Percentiles rank a stretch among this genome's conserved stretches.
These are phyloP conservation scores for Discoglossus pictus DNA, from an alignment of 2,797 vertebrate species.

Conservation along the genomic window DNA sequence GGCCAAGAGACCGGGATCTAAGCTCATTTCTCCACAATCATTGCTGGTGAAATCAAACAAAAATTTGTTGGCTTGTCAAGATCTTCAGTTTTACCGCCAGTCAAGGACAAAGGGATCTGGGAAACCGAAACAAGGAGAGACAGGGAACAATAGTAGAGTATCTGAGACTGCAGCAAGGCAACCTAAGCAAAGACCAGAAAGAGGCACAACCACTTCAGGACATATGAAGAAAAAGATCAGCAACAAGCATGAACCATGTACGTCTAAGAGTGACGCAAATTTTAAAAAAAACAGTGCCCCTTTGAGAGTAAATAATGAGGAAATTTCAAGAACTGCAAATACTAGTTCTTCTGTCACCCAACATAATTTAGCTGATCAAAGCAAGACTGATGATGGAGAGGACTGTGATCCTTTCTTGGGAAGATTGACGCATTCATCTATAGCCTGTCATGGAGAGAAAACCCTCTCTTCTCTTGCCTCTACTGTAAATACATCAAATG, in stretches of 20 bases:
- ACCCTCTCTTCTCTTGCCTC: neutral
- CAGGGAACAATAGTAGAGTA: neutral
- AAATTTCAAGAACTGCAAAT: neutral
- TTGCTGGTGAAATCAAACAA: slow-evolving; percentile 60
- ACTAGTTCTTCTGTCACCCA: neutral
- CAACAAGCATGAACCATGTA: neutral
- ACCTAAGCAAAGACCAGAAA: neutral
- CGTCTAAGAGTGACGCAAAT: neutral
- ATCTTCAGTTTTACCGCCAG: slow-evolving; percentile 67
- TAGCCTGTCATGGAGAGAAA: neutral
- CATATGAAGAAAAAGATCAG: neutral
- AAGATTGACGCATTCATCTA: neutral
- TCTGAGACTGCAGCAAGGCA: neutral
- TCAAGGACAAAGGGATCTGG: slow-evolving; percentile 44
- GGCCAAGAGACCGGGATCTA: slow-evolving; percentile 45
- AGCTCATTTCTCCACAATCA: slow-evolving; percentile 62
- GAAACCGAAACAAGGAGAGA: neutral
- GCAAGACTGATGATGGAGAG: slow-evolving; percentile 2
- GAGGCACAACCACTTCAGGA: neutral
- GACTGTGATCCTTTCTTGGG: neutral
- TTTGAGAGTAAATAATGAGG: slow-evolving; percentile 16
- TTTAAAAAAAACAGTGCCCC: slow-evolving; percentile 1
- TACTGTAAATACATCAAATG: slow-evolving; percentile 21
- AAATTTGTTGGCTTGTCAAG: slow-evolving; percentile 70
- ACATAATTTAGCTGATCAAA: fast-evolving